Conservation (phyloP, 2,113 vertebrate species). For the Osmerus mordax region DNA sequence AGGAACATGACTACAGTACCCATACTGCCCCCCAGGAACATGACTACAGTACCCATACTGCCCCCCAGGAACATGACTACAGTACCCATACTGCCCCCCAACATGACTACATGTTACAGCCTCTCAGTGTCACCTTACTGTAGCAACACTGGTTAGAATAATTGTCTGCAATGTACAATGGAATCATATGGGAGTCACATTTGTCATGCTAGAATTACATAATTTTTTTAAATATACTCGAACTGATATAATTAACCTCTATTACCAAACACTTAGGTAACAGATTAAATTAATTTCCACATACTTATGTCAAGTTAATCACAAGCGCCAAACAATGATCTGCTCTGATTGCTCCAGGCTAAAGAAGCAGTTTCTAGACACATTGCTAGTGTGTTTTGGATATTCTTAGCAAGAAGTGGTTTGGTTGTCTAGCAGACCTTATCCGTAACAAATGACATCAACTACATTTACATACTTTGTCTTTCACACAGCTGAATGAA, state of each 20-base stretch:
- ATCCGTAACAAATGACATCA: not conserved
- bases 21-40: too few relatives aligned
- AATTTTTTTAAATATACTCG: too few relatives aligned
- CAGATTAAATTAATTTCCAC: not conserved
- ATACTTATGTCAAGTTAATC: not conserved
- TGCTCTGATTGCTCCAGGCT: not conserved
- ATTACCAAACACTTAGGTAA: not conserved
- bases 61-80: too few relatives aligned
- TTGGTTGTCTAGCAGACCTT: not conserved
- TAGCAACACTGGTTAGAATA: too few relatives aligned
- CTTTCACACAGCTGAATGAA: slow-evolving; percentile 2
- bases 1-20: too few relatives aligned
- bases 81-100: too few relatives aligned
- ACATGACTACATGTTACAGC: too few relatives aligned
- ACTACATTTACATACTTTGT: not conserved
- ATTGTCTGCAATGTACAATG: too few relatives aligned
- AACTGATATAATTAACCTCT: not conserved
- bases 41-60: too few relatives aligned
- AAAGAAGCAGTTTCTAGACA: not conserved
- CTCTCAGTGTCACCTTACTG: too few relatives aligned
- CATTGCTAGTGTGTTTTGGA: not conserved
- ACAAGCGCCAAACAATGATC: not conserved
- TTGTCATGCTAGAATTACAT: not conserved
- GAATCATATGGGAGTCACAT: not conserved
- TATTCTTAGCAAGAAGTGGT: not conserved